Evolutionary conservation across 1,140 invertebrate species (phyloP), one percentile per base, ranked within the genome.

Genomic region (Brachionus calyciflorus): DNA sequence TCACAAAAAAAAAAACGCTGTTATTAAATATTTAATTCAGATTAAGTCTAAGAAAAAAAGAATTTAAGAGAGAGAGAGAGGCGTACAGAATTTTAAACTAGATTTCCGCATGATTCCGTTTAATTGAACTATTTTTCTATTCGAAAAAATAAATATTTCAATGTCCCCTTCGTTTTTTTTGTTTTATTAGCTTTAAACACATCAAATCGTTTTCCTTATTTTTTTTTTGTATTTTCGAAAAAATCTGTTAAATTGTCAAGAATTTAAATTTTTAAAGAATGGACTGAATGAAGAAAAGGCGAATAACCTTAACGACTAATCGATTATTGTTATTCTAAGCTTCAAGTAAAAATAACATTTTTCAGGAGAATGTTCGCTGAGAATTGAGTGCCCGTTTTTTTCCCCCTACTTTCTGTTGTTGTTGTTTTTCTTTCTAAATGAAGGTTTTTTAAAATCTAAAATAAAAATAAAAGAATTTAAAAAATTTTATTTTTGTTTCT

Each of bases 21-120:
- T 60, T 60, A 60, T 60, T 60, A 60, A 60, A 60, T 60, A 60
- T 60, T 60, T 60, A n/a, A 57, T 57, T 60, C 55, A 60, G 55
- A 60, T 60, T 60, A 60, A 60, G 55, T 60, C 55, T 60, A 65
- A 65, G 40, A 65, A 63, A 30, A 60, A 60, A 60, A 30, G 14
- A 7, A 19, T 63, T 63, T 40, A n/a, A n/a, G n/a, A n/a, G n/a
- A n/a, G n/a, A n/a, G n/a, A n/a, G n/a, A n/a, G n/a, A n/a, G n/a
- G n/a, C n/a, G n/a, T n/a, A 46, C 44, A 37, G 33, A 37, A 33
- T 60, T 60, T 60, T 60, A 37, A 33, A 28, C 19, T 28, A 40
- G 55, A 65, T 65, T 65, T 65, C 60, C 60, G 60, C 60, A 19
- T 65, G 19, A 65, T 65, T 65, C 60, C 60, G 21, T 65, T 65